These are phyloP conservation scores for Tangara arthus DNA, from an alignment of 2,797 vertebrate species.

Conservation along the genomic window DNA sequence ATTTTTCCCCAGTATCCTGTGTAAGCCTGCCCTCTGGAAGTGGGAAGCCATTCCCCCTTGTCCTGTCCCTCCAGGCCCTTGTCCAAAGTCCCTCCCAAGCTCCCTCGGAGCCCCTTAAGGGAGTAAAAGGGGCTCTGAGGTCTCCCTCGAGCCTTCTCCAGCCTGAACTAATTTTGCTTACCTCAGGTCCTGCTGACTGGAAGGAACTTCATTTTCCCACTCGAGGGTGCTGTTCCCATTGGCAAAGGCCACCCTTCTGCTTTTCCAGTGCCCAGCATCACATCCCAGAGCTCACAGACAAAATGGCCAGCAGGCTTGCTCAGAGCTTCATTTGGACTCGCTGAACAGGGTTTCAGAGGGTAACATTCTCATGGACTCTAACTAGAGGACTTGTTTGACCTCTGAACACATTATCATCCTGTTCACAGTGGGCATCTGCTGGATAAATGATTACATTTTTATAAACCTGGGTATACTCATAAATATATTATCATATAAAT, in stretches of 20 bases:
- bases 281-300: not conserved
- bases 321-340: not conserved
- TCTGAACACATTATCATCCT: not conserved
- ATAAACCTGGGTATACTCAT: not conserved
- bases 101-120: not conserved
- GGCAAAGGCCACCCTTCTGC: not conserved
- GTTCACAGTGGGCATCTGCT: not conserved
- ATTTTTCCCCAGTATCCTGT: not conserved
- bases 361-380: not conserved
- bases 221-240: not conserved
- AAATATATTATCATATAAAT: not conserved
- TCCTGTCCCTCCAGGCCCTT: not conserved
- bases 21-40: not conserved
- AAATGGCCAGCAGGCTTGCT: not conserved
- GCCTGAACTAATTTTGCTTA: not conserved
- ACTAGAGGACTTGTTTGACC: not conserved
- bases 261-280: not conserved
- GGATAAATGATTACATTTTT: not conserved
- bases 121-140: not conserved
- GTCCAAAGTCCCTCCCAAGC: not conserved
- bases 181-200: not conserved
- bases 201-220: not conserved
- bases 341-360: not conserved
- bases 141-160: not conserved
- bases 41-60: not conserved